Evolutionary conservation across 2,113 vertebrate species (phyloP).

Genomic region (Nicator chloris): DNA sequence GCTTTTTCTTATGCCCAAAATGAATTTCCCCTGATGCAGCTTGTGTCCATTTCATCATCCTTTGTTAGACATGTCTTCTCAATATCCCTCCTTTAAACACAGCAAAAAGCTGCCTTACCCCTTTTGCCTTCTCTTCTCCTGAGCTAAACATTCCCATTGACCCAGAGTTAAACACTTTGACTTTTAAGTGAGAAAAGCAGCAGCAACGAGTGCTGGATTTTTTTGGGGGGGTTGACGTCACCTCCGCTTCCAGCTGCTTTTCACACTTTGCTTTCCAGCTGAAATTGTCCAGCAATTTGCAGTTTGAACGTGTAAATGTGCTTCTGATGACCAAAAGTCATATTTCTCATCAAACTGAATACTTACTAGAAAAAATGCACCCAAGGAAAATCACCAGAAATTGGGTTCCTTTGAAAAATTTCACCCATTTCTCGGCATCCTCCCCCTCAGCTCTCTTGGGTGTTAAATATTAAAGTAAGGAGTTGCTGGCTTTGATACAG

Average conservation of each 20-base stretch:
- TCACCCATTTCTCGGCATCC: conserved; percentile 11
- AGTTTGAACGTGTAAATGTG: neutral
- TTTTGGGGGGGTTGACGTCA: neutral
- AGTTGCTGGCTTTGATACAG: conserved; percentile 32
- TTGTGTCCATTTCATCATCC: neutral
- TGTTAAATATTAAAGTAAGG: conserved; percentile 49
- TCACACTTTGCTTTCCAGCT: neutral
- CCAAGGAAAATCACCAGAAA: neutral
- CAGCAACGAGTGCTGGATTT: neutral
- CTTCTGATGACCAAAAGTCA: neutral
- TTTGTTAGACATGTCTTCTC: neutral
- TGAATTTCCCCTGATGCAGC: neutral
- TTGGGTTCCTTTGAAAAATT: conserved; percentile 33
- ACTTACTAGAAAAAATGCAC: neutral
- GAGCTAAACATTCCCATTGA: neutral
- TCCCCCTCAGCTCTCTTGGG: conserved; percentile 22
- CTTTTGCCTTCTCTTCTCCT: neutral
- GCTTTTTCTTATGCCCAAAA: neutral
- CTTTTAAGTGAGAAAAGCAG: neutral
- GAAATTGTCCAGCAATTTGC: neutral
- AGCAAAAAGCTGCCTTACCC: neutral
- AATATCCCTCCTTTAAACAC: neutral
- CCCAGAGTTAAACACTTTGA: neutral
- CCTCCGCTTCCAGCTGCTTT: neutral
- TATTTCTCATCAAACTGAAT: neutral